A percentile compares a stretch with the other conserved stretches of the same genome.
phyloP scores from a whole-genome alignment of 2,797 vertebrate species.

The Brachyrhaphis roseni region DNA sequence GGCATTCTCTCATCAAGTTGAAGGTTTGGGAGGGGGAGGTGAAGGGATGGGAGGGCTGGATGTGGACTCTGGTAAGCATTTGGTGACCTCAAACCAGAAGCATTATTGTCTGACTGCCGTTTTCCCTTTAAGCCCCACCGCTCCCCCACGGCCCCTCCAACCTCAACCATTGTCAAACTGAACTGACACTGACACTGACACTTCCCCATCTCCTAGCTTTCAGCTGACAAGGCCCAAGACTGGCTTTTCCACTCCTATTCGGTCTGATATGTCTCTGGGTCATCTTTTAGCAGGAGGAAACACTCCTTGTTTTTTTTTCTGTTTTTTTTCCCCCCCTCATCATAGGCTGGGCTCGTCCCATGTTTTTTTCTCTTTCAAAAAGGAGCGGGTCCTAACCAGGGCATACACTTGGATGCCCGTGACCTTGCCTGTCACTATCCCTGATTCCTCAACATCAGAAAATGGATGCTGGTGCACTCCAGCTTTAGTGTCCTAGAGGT shows the following conservation, averaged over 20 bases:
- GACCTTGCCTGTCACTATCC: slow-evolving; percentile 83
- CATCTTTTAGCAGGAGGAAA: slow-evolving; percentile 59
- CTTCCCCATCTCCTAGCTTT: slow-evolving; percentile 71
- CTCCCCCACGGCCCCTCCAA: slow-evolving; percentile 56
- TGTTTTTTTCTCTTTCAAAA: slow-evolving; percentile 39
- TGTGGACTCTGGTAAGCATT: slow-evolving; percentile 52
- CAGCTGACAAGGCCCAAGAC: slow-evolving; percentile 77
- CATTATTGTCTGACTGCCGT: slow-evolving; percentile 64
- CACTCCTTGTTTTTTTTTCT: slow-evolving; percentile 30
- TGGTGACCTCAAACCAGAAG: slow-evolving; percentile 68
- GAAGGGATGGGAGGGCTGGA: slow-evolving; percentile 19
- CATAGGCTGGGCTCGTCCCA: slow-evolving; percentile 54
- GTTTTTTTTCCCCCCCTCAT: slow-evolving; percentile 24
- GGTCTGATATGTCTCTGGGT: slow-evolving; percentile 79
- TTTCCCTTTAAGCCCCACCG: slow-evolving; percentile 54
- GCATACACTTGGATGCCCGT: slow-evolving; percentile 70
- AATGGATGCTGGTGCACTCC: slow-evolving; percentile 56
- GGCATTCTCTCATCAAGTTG: slow-evolving; percentile 51
- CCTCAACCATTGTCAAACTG: slow-evolving; percentile 70
- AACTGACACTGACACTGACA: slow-evolving; percentile 73
- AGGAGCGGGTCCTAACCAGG: slow-evolving; percentile 61
- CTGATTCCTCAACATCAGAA: slow-evolving; percentile 75
- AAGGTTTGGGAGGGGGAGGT: slow-evolving; percentile 27
- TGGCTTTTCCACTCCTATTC: slow-evolving; percentile 75
- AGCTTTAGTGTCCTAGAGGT: slow-evolving; percentile 63